Evolutionary conservation across 2,797 vertebrate genomes (phyloP), one percentile per base, ranked within the genome.

Genomic region (Orientallactaga sibirica): DNA sequence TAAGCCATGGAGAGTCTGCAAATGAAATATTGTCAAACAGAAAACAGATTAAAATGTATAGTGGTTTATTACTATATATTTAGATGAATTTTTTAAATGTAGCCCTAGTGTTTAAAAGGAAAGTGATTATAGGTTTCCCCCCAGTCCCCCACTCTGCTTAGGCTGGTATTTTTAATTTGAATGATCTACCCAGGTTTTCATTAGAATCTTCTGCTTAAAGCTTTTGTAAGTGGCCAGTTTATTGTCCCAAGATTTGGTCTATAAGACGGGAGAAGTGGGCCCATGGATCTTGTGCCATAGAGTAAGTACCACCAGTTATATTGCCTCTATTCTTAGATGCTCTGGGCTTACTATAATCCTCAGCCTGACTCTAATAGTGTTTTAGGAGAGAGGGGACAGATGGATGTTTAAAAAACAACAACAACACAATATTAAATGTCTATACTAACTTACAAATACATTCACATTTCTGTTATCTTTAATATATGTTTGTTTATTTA

Each of bases 21-120:
- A 95, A 95, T 90, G 92, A 95, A 96, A 95, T 90, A 95, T 84
- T 94, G 66, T 97, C 96, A 96, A 96, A 93, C 68, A 78, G 91
- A 93, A 96, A 95, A 81, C 95, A 95, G 90, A 96, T 94, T 88
- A 93, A 90, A 96, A 90, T 86, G 64, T 76, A 58, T 86, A 84
- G 75, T 80, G 68, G 11, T 93, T 92, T 93, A 95, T 94, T 96
- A 84, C 90, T 94, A 87, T 67, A 92, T 52, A 83, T 94, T 90
- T 93, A 95, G 75, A 95, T 96, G 91, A 94, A 88, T 86, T 93
- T 89, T 92, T 94, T 88, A 94, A 90, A 62, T 52, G 7, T n/a
- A n/a, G 83, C n/a, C 61, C 58, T 71, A 11, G 86, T 62, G 91
- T 82, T 92, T 62, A n/a, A 19, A 86, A 93, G n/a, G 73, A 88